phyloP scores from a whole-genome alignment of 2,888 invertebrate genomes.

The Ctenicera cuprea region DNA sequence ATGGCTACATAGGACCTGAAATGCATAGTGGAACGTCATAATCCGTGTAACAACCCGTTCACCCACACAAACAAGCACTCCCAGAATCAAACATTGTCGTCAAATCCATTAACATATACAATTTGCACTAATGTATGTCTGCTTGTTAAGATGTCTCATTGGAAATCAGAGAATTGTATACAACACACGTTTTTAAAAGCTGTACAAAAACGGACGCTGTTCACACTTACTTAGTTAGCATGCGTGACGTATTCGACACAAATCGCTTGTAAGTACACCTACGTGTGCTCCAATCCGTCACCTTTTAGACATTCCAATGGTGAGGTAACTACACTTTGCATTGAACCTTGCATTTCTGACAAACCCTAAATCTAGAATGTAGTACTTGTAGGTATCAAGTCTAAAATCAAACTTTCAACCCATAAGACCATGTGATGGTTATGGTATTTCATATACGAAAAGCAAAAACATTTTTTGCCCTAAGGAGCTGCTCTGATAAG shows the following conservation, averaged over 20 bases:
- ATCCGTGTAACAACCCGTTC: conserved; percentile 40
- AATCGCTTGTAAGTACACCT: conserved; percentile 42
- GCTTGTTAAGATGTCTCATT: conserved; percentile 37
- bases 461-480: too few relatives aligned
- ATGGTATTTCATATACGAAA: too few relatives aligned
- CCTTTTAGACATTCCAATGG: conserved; percentile 23
- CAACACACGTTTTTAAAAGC: conserved; percentile 38
- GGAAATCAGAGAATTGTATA: conserved; percentile 36
- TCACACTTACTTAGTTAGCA: conserved; percentile 41
- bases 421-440: too few relatives aligned
- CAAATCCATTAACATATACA: conserved; percentile 51
- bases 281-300: conserved; percentile 33
- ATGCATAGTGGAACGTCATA: conserved; percentile 23
- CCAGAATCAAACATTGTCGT: conserved; percentile 50
- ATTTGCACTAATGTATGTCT: conserved; percentile 51
- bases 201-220: conserved; percentile 41
- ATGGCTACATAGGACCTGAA: conserved; percentile 21
- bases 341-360: neutral
- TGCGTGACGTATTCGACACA: conserved; percentile 39
- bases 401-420: too few relatives aligned
- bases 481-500: too few relatives aligned
- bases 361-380: too few relatives aligned
- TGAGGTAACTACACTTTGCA: neutral
- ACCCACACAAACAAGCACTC: conserved; percentile 45
- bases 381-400: too few relatives aligned